Base-by-base conservation (phyloP, 64 coral and sea anemone species). In the Stichodactyla helianthus region DNA sequence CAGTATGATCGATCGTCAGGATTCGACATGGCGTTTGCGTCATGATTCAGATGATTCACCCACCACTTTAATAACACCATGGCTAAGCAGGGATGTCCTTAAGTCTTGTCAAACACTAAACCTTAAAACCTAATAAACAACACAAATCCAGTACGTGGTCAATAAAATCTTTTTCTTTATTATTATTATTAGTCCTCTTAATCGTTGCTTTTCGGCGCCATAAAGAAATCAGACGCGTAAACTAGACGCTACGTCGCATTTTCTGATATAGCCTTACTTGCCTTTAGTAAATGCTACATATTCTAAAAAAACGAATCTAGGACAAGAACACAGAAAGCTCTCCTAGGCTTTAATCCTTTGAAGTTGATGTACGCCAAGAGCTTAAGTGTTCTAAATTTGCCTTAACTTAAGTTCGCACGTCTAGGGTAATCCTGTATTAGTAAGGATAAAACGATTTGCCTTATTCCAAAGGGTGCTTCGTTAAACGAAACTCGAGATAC, bases 361-460 rank as follows among this genome's bases (percentile, higher is more conserved):
- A 27, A 74, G 25, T 27, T 31, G 25, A 74, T 74, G 68, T 74
- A 74, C 68, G n/a, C 10, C 27, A 74, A 74, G 68, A 27, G 68
- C 6, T 74, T 74, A 74, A 74, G 68, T 74, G 68, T 74, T 23
- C 20, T 13, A 74, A 74, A 74, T 74, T n/a, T 74, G 68, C 68
- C 27, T 74, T 74, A 74, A 31, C 68, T 74, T 27, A 74, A 74
- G 68, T 74, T 74, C 7, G 23, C 68, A 74, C 68, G 68, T 74
- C 68, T 27, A 74, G 68, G 25, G 68, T 74, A 74, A 74, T 74
- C 68, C 68, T 74, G 68, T 74, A 74, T 74, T 74, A 74, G 68
- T 13, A 10, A 74, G 68, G 25, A 26, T 74, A 74, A 74, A 31
- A 31, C 26, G 68, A 74, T 74, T 74, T 28, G 68, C 22, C 68